Base-by-base conservation (phyloP, 2,888 invertebrate species). In the Eupithecia insigniata region DNA sequence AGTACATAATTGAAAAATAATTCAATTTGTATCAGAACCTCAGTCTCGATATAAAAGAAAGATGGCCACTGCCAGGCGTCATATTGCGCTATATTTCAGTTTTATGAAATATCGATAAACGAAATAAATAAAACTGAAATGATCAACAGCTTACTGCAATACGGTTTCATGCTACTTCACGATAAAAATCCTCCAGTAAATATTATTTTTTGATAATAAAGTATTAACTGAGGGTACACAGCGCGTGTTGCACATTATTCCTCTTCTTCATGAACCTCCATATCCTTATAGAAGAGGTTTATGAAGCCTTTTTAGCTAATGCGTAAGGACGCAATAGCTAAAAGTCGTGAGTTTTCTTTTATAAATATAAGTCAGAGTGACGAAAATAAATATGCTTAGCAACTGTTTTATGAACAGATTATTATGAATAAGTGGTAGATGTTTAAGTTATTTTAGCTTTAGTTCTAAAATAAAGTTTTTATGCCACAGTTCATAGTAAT, bases 91-190 rank as follows among this genome's bases (percentile, higher is more conserved):
- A 51, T 51, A 51, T 51, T 51, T 51, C 46, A 22, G 22, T 22
- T 51, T 51, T 51, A 51, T 51, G 22, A 51, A 51, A 22, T 51
- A 51, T 46, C 46, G 51, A 26, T 55, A 26, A 10, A 55, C 26
- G 26, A 26, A 10, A 14, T 5, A 55, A 51, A 14, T 55, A 55
- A 55, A 55, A 14, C 12, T 26, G 14, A 55, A 22, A 55, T 55
- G 55, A 55, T 55, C 26, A 55, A 55, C 55, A 12, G 55, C 55
- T 51, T 51, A 51, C 46, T 51, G 46, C 46, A 51, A 51, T 10
- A 22, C 10, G 6, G n/a, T 46, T 46, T 7, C 46, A 22, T 10
- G 46, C 46, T 51, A 18, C 43, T 51, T 51, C 3, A 10, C 10
- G 22, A 51, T 22, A 10, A 10, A 51, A 22, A 51, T 51, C 2